Evolutionary conservation across 1,140 invertebrate species (phyloP).

Genomic region (Drosophila sulfurigaster): DNA sequence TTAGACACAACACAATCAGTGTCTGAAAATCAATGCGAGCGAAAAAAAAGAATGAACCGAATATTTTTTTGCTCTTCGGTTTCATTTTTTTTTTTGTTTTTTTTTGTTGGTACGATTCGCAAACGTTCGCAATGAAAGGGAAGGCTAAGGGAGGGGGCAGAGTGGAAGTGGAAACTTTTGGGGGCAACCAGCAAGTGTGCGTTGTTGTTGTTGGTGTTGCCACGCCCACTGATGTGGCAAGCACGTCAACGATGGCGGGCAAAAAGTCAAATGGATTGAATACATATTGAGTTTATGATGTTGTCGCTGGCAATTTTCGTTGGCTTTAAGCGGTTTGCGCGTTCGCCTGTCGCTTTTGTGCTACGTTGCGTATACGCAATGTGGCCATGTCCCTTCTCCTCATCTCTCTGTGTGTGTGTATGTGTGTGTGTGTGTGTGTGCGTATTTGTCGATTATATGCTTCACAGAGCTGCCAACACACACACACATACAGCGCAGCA

Average conservation of each 20-base stretch:
- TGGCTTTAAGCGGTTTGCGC: constrained; percentile 79
- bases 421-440: constrained; percentile 11
- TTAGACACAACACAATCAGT: constrained; percentile 68
- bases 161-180: too few species aligned
- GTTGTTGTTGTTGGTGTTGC: constrained; percentile 12
- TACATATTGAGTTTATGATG: constrained; percentile 81
- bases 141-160: too few species aligned
- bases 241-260: constrained; percentile 47
- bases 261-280: constrained; percentile 83
- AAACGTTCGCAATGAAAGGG: too few species aligned
- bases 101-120: not conserved
- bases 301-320: constrained; percentile 82
- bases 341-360: constrained; percentile 54
- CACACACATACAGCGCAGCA: constrained; percentile 40
- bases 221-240: constrained; percentile 43
- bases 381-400: constrained; percentile 5
- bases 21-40: constrained; percentile 70
- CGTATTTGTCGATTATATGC: constrained; percentile 78
- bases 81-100: constrained; percentile 8
- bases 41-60: not conserved
- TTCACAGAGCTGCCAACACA: constrained; percentile 76
- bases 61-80: not conserved
- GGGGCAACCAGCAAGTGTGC: too few species aligned
- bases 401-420: not conserved
- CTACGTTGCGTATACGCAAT: constrained; percentile 67